Percentiles rank a stretch among this genome's conserved stretches.
Conservation (phyloP, 2,888 invertebrate species). For the Phyto melanocephala region DNA sequence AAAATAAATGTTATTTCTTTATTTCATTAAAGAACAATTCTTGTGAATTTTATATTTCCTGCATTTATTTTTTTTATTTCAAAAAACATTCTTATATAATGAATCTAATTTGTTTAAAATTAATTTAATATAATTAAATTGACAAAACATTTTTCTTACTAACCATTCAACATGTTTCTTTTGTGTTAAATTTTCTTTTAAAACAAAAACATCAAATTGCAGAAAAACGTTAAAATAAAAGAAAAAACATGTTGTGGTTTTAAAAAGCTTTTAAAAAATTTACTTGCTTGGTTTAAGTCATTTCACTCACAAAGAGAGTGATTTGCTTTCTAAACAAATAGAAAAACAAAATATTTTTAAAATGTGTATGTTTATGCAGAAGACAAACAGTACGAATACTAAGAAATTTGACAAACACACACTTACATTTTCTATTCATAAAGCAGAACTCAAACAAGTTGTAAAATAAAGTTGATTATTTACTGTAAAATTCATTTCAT, state of each 20-base stretch:
- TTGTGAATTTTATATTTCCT: too few relatives aligned
- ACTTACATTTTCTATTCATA: constrained; percentile 3
- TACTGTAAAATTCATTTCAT: constrained; percentile 14
- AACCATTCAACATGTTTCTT: neutral
- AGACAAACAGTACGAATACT: neutral
- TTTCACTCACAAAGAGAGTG: neutral
- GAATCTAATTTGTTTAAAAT: neutral
- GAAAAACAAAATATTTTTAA: neutral
- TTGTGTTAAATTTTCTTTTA: neutral
- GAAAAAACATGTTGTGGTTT: constrained; percentile 42
- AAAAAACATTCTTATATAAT: neutral
- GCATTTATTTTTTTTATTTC: neutral
- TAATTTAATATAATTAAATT: neutral
- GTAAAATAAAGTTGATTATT: constrained; percentile 14
- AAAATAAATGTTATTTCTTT: too few relatives aligned
- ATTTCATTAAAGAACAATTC: too few relatives aligned
- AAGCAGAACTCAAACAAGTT: neutral
- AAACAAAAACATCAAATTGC: neutral
- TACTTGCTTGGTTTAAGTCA: constrained; percentile 31
- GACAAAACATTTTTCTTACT: neutral
- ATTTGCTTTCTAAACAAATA: neutral
- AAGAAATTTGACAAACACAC: neutral
- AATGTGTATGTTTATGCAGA: neutral
- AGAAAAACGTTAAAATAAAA: neutral
- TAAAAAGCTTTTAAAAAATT: constrained; percentile 49